Evolutionary conservation across 2,113 vertebrate species (phyloP).

Genomic region (Ceuthmochares aereus): DNA sequence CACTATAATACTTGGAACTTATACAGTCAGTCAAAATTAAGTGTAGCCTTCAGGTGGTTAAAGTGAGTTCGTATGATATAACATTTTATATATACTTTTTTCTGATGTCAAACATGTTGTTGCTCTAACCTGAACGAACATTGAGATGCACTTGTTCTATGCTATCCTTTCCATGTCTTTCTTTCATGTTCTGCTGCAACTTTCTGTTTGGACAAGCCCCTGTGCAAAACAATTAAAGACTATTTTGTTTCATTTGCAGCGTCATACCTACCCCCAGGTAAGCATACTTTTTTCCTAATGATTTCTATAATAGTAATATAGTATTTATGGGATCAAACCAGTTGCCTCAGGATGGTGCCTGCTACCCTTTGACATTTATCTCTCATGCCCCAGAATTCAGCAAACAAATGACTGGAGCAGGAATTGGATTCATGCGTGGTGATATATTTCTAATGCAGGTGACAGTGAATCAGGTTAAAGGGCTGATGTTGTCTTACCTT

Average conservation of each 20-base stretch:
- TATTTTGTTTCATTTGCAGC: constrained; percentile 47
- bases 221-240: not conserved
- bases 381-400: not conserved
- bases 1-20: not conserved
- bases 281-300: not conserved
- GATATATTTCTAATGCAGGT: not conserved
- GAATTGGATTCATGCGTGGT: not conserved
- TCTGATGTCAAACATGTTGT: not conserved
- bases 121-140: not conserved
- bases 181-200: not conserved
- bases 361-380: not conserved
- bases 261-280: constrained; percentile 61
- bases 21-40: not conserved
- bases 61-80: not conserved
- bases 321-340: not conserved
- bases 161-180: not conserved
- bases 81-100: not conserved
- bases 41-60: not conserved
- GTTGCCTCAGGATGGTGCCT: not conserved
- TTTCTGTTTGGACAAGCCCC: not conserved
- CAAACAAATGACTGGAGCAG: not conserved
- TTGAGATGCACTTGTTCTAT: not conserved
- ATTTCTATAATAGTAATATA: not conserved
- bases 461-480: not conserved
- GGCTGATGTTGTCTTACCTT: not conserved